Evolutionary conservation across 1,140 invertebrate genomes (phyloP).

Genomic region (Diploscapter pachys): DNA sequence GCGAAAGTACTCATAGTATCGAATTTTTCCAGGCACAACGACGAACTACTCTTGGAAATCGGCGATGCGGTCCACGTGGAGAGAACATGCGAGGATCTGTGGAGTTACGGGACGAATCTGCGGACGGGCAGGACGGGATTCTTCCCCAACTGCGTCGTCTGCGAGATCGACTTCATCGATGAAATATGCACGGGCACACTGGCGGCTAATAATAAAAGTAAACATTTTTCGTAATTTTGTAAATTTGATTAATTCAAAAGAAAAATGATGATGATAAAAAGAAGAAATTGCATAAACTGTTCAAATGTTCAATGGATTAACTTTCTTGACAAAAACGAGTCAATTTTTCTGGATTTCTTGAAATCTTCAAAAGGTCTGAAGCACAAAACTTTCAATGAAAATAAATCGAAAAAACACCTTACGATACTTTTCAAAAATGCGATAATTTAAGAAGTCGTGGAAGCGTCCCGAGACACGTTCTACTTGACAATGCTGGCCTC

Average conservation of each 20-base stretch:
- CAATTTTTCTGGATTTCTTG: too few relatives aligned
- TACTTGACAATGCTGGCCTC: conserved; percentile 89
- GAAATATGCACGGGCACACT: conserved; percentile 75
- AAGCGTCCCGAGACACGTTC: conserved; percentile 65
- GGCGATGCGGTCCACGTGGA: conserved; percentile 94
- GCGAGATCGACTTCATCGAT: conserved; percentile 86
- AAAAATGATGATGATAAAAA: too few relatives aligned
- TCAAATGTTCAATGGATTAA: conserved; percentile 3
- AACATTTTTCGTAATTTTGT: conserved; percentile 25
- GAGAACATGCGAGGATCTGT: conserved; percentile 90
- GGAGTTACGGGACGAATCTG: conserved; percentile 95
- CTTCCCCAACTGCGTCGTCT: conserved; percentile 91
- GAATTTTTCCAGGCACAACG: conserved; percentile 70
- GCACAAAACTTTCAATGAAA: too few relatives aligned
- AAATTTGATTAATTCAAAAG: not conserved
- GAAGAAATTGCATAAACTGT: not conserved
- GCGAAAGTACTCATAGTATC: not conserved
- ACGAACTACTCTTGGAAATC: conserved; percentile 92
- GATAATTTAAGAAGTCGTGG: too few relatives aligned
- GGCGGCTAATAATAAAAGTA: conserved; percentile 35
- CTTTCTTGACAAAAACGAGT: too few relatives aligned
- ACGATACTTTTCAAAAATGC: too few relatives aligned
- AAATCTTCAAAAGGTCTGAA: too few relatives aligned
- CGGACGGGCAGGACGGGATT: conserved; percentile 86
- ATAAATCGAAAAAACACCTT: too few relatives aligned